Base-by-base conservation (phyloP, 2,888 invertebrate species). In the Drosophila lutescens region DNA sequence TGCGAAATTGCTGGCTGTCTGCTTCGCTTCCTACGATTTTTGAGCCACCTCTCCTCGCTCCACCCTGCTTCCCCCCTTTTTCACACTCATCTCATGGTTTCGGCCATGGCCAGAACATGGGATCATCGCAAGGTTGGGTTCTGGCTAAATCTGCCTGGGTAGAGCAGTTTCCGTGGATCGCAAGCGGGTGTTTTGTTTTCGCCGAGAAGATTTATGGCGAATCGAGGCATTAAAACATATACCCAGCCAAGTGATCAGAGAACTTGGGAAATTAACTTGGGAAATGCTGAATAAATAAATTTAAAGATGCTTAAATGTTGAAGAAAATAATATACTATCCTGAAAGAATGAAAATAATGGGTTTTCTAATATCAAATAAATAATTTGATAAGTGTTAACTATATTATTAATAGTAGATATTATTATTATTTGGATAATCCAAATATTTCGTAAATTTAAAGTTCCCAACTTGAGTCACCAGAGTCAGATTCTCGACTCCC, bases 1-100 rank as follows among this genome's bases (percentile, higher is more conserved):
- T 76, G 60, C 74, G 63, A 79, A 80, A 77, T 67, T 67, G 63
- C 44, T 47, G 26, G 72, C 56, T 61, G 68, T 54, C 68, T 74
- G 71, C 26, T 36, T 68, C 38, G 46, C 32, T 69, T 34, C 38
- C 61, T 80, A 69, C 84, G 80, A 80, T 60, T 38, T 53, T 41
- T 20, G 8, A 15, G 34, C 41, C 47, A 36, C 47, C 23, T 23
- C 15, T 30, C n/a, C n/a, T n/a, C n/a, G n/a, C n/a, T 4, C 26
- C 26, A 26, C 26, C 5, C 56, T n/a, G 12, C 26, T 12, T 10
- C n/a, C 26, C 65, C 66, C 38, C 59, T 34, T 40, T 41, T 65
- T 40, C 47, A 47, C 46, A 38, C 20, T 56, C 56, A 47, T 56
- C 56, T 57, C 46, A 47, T 17, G 32, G 15, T 26, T 65, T 47